Percentiles rank a stretch among this genome's conserved stretches.
Evolutionary conservation across 2,888 invertebrate species (phyloP).

Genomic region (Drosophila cracens): DNA sequence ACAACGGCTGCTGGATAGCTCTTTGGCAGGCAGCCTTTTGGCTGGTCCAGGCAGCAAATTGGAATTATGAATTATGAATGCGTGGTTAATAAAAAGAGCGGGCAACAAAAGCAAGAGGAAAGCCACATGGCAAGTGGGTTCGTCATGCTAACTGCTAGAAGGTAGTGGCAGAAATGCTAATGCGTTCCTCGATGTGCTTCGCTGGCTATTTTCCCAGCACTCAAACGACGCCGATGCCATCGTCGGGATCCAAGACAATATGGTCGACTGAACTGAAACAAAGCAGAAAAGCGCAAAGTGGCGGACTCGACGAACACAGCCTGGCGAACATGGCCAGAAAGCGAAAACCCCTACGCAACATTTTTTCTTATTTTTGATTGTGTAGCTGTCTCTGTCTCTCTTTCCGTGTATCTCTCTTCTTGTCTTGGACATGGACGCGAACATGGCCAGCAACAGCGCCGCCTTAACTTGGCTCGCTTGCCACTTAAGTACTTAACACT

Average conservation of each 20-base stretch:
- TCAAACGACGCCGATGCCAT: constrained; percentile 72
- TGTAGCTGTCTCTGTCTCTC: constrained; percentile 5
- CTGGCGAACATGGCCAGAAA: constrained; percentile 53
- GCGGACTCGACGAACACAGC: constrained; percentile 26
- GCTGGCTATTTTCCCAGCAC: constrained; percentile 79
- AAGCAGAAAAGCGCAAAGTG: constrained; percentile 80
- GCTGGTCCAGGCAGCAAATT: constrained; percentile 76
- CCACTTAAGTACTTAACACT: constrained; percentile 82
- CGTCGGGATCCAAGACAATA: constrained; percentile 61
- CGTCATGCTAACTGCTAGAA: constrained; percentile 68
- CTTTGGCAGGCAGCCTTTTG: constrained; percentile 25
- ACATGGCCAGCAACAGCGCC: constrained; percentile 48
- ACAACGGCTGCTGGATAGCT: constrained; percentile 14
- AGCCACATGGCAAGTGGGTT: constrained; percentile 60
- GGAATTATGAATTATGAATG: constrained; percentile 83
- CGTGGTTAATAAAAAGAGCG: constrained; percentile 78
- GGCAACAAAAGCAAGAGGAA: constrained; percentile 39
- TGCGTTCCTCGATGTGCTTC: constrained; percentile 77
- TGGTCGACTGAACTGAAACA: constrained; percentile 80
- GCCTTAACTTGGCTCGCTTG: constrained; percentile 60
- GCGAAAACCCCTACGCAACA: constrained; percentile 74
- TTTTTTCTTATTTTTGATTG: constrained; percentile 22
- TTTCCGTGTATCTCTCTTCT: neutral
- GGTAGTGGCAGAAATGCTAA: constrained; percentile 74
- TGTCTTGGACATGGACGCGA: constrained; percentile 31